Base-by-base conservation (phyloP, 2,888 invertebrate species). In the Lordiphosa andalusiaca region DNA sequence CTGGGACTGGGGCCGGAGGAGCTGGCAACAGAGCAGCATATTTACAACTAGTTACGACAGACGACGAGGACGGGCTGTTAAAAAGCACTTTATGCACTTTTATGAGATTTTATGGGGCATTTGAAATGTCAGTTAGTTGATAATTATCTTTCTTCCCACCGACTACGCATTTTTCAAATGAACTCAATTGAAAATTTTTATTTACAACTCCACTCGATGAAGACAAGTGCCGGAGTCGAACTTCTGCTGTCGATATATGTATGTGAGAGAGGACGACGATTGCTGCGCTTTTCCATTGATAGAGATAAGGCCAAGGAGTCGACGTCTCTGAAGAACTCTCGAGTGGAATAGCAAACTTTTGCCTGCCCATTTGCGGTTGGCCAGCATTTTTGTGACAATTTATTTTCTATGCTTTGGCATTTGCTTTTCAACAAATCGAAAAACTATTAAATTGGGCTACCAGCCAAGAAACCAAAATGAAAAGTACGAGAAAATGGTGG, bases 361-460 rank as follows among this genome's bases (percentile, higher is more conserved):
- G 60, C 47, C 51, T 61, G 69, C 57, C 60, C 66, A 38, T 62
- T 30, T 72, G 72, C 69, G 67, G 62, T 73, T 61, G 67, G 66
- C 73, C 61, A 62, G 69, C 67, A 72, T 84, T 83, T 83, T 81
- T 77, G 83, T 80, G 80, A 83, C 81, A 83, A 80, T 81, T 83
- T 81, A 77, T 81, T 83, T 81, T 73, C 77, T 64, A 67, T 78
- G 77, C 75, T 77, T 78, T 78, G 78, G 75, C 71, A 62, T 78
- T 78, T 83, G 80, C 69, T 68, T 63, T 80, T 80, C 80, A 76
- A 76, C 81, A 77, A 81, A 81, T 83, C 84, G 81, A 77, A 84
- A 84, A 83, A 83, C 83, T 84, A 83, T 83, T 83, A 84, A 83
- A 84, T 83, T 83, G 81, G 83, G 83, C 83, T 75, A 67, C 58